Conservation (phyloP, 2,113 vertebrate species). For the Crotalus horridus region DNA sequence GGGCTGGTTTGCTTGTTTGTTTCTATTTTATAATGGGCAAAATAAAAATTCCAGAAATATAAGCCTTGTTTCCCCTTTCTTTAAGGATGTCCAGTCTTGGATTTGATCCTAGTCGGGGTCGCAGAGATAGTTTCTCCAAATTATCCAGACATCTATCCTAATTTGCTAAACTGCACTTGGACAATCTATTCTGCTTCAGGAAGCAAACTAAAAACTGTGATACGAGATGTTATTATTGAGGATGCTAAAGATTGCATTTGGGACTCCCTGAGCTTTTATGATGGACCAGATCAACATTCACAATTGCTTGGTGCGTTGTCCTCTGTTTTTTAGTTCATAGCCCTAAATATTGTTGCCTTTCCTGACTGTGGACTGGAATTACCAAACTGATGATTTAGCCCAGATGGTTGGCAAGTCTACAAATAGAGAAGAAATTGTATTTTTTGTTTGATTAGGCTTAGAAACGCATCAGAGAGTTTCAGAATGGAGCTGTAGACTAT, state of each 20-base stretch:
- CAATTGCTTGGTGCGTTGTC: slow-evolving; percentile 13
- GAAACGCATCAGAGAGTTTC: neutral
- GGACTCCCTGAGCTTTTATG: slow-evolving; percentile 28
- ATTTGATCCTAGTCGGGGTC: slow-evolving; percentile 17
- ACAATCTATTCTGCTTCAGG: slow-evolving; percentile 31
- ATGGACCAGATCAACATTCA: neutral
- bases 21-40: neutral
- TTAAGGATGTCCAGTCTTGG: slow-evolving; percentile 18
- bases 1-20: neutral
- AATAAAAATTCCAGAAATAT: neutral
- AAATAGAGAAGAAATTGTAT: neutral
- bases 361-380: neutral
- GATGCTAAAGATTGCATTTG: slow-evolving; percentile 6
- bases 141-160: slow-evolving; percentile 26
- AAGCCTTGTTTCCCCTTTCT: neutral
- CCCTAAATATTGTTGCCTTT: neutral
- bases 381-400: neutral
- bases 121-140: slow-evolving; percentile 13
- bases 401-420: neutral
- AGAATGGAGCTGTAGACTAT: neutral
- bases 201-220: slow-evolving; percentile 1
- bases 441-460: neutral
- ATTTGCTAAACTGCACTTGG: slow-evolving; percentile 20
- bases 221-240: slow-evolving; percentile 22
- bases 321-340: neutral